phyloP scores from a whole-genome alignment of 2,888 invertebrate genomes.

The Cosmorhoe ocellata region DNA sequence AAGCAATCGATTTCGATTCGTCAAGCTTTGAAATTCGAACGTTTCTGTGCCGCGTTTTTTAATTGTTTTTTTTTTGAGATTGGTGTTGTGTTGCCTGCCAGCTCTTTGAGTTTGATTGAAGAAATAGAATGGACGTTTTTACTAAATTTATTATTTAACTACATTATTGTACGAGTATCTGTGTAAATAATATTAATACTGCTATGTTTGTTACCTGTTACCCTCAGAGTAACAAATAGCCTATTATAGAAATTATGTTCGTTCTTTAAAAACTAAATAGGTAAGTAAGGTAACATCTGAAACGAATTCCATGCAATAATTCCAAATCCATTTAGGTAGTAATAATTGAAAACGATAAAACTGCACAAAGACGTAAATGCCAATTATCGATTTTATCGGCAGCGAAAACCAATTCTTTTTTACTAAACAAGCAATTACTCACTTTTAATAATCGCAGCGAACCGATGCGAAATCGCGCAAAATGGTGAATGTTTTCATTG shows the following conservation, averaged over 20 bases:
- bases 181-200: no score
- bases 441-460: conserved; percentile 51
- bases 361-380: conserved; percentile 40
- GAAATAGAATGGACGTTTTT: background rate
- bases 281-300: conserved; percentile 8
- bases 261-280: background rate
- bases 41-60: conserved; percentile 46
- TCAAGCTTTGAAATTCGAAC: conserved; percentile 62
- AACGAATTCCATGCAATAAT: conserved; percentile 41
- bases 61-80: conserved; percentile 28
- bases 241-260: conserved; percentile 1
- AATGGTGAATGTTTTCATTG: conserved; percentile 48
- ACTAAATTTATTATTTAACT: no score
- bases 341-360: conserved; percentile 32
- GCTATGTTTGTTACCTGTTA: no score
- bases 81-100: conserved; percentile 33
- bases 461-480: conserved; percentile 52
- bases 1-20: conserved; percentile 61
- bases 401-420: conserved; percentile 46
- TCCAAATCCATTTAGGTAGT: conserved; percentile 43
- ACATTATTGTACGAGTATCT: no score
- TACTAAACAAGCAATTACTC: conserved; percentile 52
- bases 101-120: conserved; percentile 20
- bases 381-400: conserved; percentile 52
- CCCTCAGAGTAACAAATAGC: conserved; percentile 5